Evolutionary conservation across 2,113 vertebrate genomes (phyloP).

Genomic region (Stigmatopora nigra): DNA sequence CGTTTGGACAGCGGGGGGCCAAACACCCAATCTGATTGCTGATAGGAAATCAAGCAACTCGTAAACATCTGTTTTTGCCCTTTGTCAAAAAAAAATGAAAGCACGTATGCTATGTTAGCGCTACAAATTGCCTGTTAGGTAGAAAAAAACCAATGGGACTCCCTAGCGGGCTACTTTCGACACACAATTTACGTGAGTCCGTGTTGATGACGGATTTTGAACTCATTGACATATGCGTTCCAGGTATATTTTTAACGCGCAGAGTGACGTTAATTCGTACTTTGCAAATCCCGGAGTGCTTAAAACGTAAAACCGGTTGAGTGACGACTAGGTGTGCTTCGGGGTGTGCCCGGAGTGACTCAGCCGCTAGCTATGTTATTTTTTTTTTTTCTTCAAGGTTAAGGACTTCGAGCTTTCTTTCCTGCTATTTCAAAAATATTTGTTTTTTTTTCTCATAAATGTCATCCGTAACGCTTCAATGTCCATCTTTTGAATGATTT

Average conservation of each 20-base stretch:
- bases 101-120: too few species aligned
- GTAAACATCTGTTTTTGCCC: too few species aligned
- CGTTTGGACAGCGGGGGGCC: too few species aligned
- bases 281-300: neutral
- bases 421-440: neutral
- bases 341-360: conserved; percentile 69
- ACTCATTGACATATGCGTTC: neutral
- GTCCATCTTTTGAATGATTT: neutral
- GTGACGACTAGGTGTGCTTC: conserved; percentile 55
- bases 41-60: too few species aligned
- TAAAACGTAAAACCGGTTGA: conserved; percentile 52
- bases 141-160: too few species aligned
- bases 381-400: conserved; percentile 67
- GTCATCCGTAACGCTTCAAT: too few species aligned
- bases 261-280: neutral
- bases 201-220: neutral
- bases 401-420: conserved; percentile 61
- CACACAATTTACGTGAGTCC: neutral
- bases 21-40: too few species aligned
- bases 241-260: neutral
- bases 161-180: neutral
- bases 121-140: too few species aligned
- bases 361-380: conserved; percentile 65
- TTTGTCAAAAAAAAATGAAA: too few species aligned
- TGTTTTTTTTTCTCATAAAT: too few species aligned